Evolutionary conservation across 2,797 vertebrate species (phyloP).

Genomic region (Geotrypetes seraphini): DNA sequence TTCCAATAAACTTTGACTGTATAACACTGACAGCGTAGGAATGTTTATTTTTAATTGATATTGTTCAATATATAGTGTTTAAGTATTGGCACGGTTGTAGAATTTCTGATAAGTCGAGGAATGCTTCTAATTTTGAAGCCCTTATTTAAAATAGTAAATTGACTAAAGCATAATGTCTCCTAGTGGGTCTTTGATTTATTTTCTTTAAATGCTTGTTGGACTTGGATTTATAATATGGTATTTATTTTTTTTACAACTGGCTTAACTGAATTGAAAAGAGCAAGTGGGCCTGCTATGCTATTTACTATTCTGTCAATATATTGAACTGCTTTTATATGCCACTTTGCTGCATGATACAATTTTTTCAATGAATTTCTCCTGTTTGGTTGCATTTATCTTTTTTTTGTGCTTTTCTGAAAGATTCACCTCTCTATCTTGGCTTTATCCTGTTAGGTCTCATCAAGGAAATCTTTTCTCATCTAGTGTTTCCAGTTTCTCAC

Average conservation of each 20-base stretch:
- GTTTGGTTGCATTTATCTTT: no score
- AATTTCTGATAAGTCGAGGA: not conserved
- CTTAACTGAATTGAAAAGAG: not conserved
- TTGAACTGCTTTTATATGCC: not conserved
- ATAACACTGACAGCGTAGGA: no score
- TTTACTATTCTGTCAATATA: not conserved
- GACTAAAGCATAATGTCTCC: not conserved
- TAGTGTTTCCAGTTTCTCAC: no score
- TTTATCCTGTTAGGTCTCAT: no score
- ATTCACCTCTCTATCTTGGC: no score
- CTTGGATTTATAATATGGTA: not conserved
- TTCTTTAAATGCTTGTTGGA: no score
- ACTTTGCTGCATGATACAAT: not conserved
- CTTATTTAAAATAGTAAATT: constrained; percentile 2
- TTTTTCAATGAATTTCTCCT: fast-evolving
- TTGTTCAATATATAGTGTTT: no score
- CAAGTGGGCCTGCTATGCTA: not conserved
- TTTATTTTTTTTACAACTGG: not conserved
- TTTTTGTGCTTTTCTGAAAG: no score
- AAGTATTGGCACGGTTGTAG: not conserved
- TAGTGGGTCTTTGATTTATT: not conserved
- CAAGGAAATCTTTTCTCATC: no score
- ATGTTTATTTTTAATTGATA: no score
- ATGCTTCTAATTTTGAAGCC: not conserved
- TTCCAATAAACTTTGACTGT: no score